A percentile compares a stretch with the other conserved stretches of the same genome.
Evolutionary conservation across 1,140 invertebrate species (phyloP).

Genomic region (Tetramorium alpestre): DNA sequence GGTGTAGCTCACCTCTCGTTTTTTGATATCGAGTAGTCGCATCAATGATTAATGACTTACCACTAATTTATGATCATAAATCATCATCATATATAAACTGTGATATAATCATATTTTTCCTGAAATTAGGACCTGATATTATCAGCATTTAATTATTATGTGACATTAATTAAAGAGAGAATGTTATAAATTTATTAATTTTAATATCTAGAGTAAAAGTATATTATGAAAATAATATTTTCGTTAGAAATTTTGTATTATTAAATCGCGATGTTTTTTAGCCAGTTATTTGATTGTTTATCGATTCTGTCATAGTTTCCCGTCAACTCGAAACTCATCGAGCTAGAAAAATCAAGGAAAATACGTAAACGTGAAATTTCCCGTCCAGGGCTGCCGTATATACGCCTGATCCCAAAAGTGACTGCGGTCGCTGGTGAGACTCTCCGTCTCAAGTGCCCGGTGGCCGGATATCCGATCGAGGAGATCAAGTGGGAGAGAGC

Average conservation of each 20-base stretch:
- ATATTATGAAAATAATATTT: neutral
- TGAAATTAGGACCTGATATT: neutral
- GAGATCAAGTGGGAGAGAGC: slow-evolving; percentile 93
- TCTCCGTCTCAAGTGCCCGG: slow-evolving; percentile 93
- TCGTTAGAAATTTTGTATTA: neutral
- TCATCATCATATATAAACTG: slow-evolving; percentile 4
- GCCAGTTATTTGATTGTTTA: neutral
- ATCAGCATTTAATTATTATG: slow-evolving; percentile 1
- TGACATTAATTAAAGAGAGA: slow-evolving; percentile 11
- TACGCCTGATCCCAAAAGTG: slow-evolving; percentile 93
- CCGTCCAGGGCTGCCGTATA: slow-evolving; percentile 91
- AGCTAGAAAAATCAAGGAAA: neutral
- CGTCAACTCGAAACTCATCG: neutral
- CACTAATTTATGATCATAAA: slow-evolving; percentile 5
- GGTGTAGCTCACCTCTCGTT: neutral
- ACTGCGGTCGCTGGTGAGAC: slow-evolving; percentile 94
- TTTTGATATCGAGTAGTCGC: slow-evolving; percentile 14
- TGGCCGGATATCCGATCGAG: slow-evolving; percentile 94
- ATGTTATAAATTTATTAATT: neutral
- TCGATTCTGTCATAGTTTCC: neutral
- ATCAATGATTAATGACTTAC: slow-evolving; percentile 22
- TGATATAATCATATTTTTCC: neutral
- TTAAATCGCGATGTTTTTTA: neutral
- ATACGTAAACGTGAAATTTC: slow-evolving; percentile 19
- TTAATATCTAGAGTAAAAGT: neutral